Percentiles rank a stretch among this genome's conserved stretches.
Evolutionary conservation across 1,140 invertebrate genomes (phyloP).

Genomic region (Hestina assimilis): DNA sequence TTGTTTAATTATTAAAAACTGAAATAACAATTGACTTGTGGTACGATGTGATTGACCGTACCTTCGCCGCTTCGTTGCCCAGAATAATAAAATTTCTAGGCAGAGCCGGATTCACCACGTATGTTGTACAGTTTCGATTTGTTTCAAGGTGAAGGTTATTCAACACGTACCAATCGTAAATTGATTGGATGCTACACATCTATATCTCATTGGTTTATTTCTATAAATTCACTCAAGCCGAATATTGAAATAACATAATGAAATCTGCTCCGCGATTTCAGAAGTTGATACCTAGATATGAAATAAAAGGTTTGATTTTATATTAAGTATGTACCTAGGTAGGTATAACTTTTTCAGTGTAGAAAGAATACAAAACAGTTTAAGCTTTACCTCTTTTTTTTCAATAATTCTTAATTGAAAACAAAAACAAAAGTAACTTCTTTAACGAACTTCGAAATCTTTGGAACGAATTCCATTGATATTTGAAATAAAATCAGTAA

Average conservation of each 20-base stretch:
- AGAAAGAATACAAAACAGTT: no score
- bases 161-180: neutral
- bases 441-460: constrained; percentile 21
- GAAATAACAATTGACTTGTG: constrained; percentile 1
- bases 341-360: no score
- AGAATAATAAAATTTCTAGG: constrained; percentile 20
- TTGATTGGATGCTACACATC: neutral
- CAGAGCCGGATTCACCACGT: constrained; percentile 6
- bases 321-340: no score
- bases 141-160: constrained; percentile 15
- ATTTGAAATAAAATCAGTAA: constrained; percentile 19
- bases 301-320: no score
- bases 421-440: neutral
- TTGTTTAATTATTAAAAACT: neutral
- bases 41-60: constrained; percentile 19
- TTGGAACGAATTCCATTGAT: constrained; percentile 19
- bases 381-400: no score
- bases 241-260: no score
- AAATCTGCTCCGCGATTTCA: no score
- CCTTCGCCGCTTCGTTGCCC: constrained; percentile 20
- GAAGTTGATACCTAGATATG: no score
- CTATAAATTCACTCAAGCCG: no score
- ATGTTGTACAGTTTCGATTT: constrained; percentile 3
- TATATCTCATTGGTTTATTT: no score
- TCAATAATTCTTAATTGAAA: no score